A percentile compares a stretch with the other conserved stretches of the same genome.
Conservation (phyloP, 2,797 vertebrate species). For the Siniperca undulata region DNA sequence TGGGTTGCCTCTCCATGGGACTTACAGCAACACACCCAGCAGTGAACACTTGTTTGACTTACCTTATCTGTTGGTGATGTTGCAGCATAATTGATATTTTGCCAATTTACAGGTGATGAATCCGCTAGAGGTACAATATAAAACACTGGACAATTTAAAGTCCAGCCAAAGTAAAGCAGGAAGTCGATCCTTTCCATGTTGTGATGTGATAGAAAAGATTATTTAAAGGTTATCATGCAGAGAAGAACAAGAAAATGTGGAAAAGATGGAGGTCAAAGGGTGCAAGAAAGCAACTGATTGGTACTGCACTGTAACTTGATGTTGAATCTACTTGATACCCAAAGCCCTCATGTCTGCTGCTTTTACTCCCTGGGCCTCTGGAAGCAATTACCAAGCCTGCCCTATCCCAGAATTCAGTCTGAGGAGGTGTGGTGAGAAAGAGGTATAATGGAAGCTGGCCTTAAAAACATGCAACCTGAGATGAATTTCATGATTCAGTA, state of each 20-base stretch:
- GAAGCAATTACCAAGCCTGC: slow-evolving; percentile 87
- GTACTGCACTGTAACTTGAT: slow-evolving; percentile 32
- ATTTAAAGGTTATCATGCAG: neutral
- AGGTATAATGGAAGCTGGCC: slow-evolving; percentile 73
- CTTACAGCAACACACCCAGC: slow-evolving; percentile 5
- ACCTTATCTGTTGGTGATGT: neutral
- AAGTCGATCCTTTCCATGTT: neutral
- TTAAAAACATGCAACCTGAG: slow-evolving; percentile 56
- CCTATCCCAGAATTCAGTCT: slow-evolving; percentile 84
- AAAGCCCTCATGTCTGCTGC: slow-evolving; percentile 68
- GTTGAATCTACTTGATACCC: slow-evolving; percentile 59
- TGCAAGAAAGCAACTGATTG: slow-evolving; percentile 13
- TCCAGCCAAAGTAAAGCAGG: neutral
- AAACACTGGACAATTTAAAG: neutral
- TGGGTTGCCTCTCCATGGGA: neutral
- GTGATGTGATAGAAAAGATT: neutral
- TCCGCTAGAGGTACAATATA: neutral
- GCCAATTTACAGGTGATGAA: slow-evolving; percentile 5
- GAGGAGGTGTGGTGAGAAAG: slow-evolving; percentile 83
- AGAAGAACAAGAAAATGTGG: neutral
- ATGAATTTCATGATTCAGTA: slow-evolving; percentile 67
- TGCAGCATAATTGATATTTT: neutral
- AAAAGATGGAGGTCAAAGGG: slow-evolving; percentile 9
- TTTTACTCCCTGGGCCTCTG: slow-evolving; percentile 80
- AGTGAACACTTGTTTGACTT: slow-evolving; percentile 12